Percentiles rank a stretch among this genome's conserved stretches.
phyloP scores from a whole-genome alignment of 2,113 vertebrate genomes.

The Semnornis frantzii region DNA sequence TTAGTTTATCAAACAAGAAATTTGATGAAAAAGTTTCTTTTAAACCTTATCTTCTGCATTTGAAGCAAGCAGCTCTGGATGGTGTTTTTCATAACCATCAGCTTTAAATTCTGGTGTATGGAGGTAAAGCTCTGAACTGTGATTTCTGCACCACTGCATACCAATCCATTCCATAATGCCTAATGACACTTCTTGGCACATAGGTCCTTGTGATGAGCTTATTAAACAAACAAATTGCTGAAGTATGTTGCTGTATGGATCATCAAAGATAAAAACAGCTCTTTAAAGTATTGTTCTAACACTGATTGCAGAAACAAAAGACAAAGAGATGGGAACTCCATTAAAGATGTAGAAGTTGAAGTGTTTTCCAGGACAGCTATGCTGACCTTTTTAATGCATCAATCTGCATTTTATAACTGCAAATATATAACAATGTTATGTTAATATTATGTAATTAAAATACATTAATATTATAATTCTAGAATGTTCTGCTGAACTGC shows the following conservation, averaged over 20 bases:
- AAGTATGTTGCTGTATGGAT: slow-evolving; percentile 3
- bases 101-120: not conserved
- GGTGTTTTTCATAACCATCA: not conserved
- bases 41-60: not conserved
- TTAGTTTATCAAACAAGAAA: not conserved
- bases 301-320: not conserved
- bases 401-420: not conserved
- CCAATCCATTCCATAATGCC: not conserved
- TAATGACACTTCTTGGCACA: slow-evolving; percentile 12
- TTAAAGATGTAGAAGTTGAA: not conserved
- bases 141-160: slow-evolving; percentile 1
- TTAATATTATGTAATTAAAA: not conserved
- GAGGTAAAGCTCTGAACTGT: not conserved
- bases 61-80: not conserved
- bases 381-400: not conserved
- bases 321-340: not conserved
- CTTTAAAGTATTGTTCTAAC: not conserved
- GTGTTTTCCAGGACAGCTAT: not conserved
- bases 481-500: not conserved
- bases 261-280: slow-evolving; percentile 17
- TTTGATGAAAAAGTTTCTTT: not conserved
- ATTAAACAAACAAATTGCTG: slow-evolving; percentile 35
- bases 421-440: not conserved
- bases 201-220: slow-evolving; percentile 1
- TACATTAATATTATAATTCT: not conserved